Conservation (phyloP, 2,888 invertebrate genomes). For the Melanargia galathea region DNA sequence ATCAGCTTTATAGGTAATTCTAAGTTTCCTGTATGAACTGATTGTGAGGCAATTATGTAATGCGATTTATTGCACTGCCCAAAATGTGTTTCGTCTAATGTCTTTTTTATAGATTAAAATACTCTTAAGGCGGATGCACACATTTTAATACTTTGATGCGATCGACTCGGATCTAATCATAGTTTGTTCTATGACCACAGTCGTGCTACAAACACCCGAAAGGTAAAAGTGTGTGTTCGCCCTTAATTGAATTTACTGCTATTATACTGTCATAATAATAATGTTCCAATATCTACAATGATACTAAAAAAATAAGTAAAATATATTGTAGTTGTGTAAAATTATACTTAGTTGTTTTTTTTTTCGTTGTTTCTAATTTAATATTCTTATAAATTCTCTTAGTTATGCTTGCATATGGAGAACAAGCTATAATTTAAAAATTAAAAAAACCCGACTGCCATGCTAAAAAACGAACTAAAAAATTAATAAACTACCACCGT, state of each 20-base stretch:
- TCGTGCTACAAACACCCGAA: not conserved
- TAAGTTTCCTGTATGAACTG: slow-evolving; percentile 24
- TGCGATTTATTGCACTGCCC: slow-evolving; percentile 36
- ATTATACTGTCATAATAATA: not conserved
- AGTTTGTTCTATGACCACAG: no score
- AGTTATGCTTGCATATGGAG: no score
- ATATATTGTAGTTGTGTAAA: not conserved
- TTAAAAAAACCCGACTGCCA: no score
- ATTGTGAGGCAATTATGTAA: slow-evolving; percentile 28
- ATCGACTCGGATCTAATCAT: no score
- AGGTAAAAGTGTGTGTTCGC: not conserved
- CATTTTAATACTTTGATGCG: not conserved
- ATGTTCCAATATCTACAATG: not conserved
- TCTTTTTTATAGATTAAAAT: not conserved
- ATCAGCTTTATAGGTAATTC: slow-evolving; percentile 2
- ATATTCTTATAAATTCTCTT: no score
- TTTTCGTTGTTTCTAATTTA: not conserved
- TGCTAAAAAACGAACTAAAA: no score
- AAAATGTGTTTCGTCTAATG: slow-evolving; percentile 1
- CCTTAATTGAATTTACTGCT: not conserved
- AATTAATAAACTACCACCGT: no score
- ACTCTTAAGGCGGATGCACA: not conserved
- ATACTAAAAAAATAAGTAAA: not conserved
- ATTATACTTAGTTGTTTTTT: not conserved
- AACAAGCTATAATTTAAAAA: no score